Conservation (phyloP, 2,888 invertebrate genomes). For the Yponomeuta malinellus region DNA sequence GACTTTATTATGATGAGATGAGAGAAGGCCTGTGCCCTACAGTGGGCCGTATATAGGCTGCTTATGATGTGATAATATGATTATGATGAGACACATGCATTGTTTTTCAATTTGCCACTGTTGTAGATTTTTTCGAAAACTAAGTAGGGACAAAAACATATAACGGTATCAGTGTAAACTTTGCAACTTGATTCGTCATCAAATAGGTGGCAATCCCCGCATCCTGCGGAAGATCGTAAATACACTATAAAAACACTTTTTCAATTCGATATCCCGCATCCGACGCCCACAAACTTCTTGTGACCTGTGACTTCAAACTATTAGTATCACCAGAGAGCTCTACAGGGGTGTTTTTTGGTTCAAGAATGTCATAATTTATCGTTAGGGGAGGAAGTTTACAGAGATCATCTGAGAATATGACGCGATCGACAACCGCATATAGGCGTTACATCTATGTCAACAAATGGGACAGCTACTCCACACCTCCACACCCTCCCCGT, state of each 20-base stretch:
- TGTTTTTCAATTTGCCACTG: too few species aligned
- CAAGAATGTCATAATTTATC: slow-evolving; percentile 30
- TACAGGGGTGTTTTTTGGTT: slow-evolving; percentile 15
- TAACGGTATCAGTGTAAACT: too few species aligned
- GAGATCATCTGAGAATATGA: slow-evolving; percentile 9
- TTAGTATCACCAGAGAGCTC: not conserved
- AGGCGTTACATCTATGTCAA: slow-evolving; percentile 4
- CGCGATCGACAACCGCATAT: not conserved
- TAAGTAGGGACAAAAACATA: too few species aligned
- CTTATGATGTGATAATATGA: too few species aligned
- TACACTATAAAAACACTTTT: slow-evolving; percentile 53
- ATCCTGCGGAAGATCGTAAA: slow-evolving; percentile 38
- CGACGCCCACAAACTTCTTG: slow-evolving; percentile 18
- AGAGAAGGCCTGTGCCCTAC: too few species aligned
- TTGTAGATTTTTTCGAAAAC: too few species aligned
- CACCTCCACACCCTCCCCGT: not conserved
- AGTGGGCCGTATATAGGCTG: too few species aligned
- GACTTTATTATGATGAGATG: too few species aligned
- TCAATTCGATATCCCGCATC: slow-evolving; percentile 51
- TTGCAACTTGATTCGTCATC: not conserved
- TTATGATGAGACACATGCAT: too few species aligned
- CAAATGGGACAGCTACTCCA: not conserved
- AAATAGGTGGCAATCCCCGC: not conserved
- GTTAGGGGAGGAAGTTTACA: slow-evolving; percentile 17
- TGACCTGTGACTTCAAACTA: not conserved